Conservation (phyloP, 2,797 vertebrate genomes). For the Danio albolineatus region DNA sequence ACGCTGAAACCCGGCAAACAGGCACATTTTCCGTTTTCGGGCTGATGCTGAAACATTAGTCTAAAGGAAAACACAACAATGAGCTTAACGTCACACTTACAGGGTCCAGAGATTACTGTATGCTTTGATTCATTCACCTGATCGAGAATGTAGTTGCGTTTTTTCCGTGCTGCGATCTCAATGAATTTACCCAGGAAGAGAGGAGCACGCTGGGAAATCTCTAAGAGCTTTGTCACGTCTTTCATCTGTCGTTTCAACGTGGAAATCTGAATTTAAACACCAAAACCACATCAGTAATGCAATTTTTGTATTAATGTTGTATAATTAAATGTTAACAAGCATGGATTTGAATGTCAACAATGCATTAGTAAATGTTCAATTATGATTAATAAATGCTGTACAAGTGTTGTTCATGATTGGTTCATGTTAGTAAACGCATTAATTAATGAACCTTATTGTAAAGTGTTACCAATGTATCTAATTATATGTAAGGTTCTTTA, state of each 20-base stretch:
- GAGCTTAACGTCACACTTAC: too few species aligned
- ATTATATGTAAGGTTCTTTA: too few species aligned
- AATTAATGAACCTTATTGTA: too few species aligned
- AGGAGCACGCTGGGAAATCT: slow-evolving; percentile 94
- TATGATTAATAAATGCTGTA: too few species aligned
- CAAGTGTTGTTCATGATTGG: too few species aligned
- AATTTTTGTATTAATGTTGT: too few species aligned
- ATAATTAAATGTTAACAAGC: too few species aligned
- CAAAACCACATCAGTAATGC: background rate
- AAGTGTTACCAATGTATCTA: too few species aligned
- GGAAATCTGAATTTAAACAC: slow-evolving; percentile 80
- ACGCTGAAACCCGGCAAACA: slow-evolving; percentile 97
- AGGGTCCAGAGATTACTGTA: background rate
- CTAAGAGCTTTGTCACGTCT: slow-evolving; percentile 91
- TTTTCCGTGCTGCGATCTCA: slow-evolving; percentile 97
- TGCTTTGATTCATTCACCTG: slow-evolving; percentile 68
- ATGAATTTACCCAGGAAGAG: slow-evolving; percentile 98
- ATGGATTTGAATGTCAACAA: too few species aligned
- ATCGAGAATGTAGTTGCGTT: slow-evolving; percentile 98
- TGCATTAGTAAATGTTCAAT: too few species aligned
- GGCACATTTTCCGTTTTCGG: slow-evolving; percentile 99
- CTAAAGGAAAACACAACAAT: slow-evolving; percentile 56
- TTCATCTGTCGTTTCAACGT: slow-evolving; percentile 95
- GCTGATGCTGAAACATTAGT: slow-evolving; percentile 96
- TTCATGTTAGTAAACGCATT: too few species aligned